Conservation (phyloP, 2,113 vertebrate species). For the Ptilonorhynchus violaceus region DNA sequence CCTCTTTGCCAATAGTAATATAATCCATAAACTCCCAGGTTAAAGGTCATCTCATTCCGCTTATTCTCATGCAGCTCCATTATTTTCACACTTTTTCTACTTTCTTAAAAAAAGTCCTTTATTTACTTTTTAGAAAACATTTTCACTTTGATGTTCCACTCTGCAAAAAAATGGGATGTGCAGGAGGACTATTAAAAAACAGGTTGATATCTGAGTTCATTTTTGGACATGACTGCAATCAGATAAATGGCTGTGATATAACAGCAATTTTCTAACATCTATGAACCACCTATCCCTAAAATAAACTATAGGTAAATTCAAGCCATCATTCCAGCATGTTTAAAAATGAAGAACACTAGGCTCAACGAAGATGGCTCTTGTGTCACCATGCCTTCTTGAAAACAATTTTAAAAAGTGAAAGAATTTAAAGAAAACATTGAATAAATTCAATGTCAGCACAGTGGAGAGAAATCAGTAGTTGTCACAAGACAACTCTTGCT, state of each 20-base stretch:
- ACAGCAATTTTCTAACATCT: background rate
- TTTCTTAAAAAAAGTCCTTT: background rate
- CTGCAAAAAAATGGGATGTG: background rate
- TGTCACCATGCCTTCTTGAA: background rate
- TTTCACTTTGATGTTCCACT: background rate
- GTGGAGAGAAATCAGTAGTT: background rate
- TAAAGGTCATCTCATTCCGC: background rate
- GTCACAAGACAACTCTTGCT: background rate
- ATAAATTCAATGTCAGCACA: background rate
- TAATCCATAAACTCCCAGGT: background rate
- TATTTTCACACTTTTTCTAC: background rate
- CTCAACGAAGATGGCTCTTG: background rate
- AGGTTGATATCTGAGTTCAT: background rate
- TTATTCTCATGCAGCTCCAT: background rate
- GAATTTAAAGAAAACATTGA: background rate
- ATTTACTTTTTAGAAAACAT: background rate
- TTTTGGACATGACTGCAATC: background rate
- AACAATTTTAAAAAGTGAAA: background rate
- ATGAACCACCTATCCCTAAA: rapidly evolving
- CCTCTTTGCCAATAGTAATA: background rate
- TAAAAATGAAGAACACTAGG: background rate
- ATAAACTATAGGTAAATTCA: background rate
- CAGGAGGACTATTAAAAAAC: background rate
- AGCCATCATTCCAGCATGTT: background rate
- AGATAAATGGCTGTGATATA: background rate